Evolutionary conservation across 2,113 vertebrate species (phyloP).

Genomic region (Onychorhynchus coronatus): DNA sequence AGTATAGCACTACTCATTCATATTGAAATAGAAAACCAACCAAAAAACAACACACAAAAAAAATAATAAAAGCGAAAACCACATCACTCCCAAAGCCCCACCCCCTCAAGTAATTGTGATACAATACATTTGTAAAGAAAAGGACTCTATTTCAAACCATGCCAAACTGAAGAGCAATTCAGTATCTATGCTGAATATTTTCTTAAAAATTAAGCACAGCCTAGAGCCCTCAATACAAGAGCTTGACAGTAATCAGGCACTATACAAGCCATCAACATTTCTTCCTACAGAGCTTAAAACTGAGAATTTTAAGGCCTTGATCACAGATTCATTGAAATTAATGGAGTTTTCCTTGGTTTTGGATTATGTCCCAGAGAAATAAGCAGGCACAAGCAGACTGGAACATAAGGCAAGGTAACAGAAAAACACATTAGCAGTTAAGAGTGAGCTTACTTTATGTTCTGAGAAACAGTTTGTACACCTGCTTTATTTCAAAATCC

Average conservation of each 20-base stretch:
- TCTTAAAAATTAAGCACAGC: not conserved
- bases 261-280: not conserved
- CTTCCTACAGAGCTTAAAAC: not conserved
- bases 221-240: not conserved
- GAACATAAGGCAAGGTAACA: not conserved
- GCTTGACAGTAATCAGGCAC: not conserved
- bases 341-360: not conserved
- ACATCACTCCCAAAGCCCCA: not conserved
- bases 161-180: not conserved
- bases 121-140: not conserved
- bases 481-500: constrained; percentile 5
- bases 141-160: not conserved
- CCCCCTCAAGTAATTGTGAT: not conserved
- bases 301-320: not conserved
- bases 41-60: not conserved
- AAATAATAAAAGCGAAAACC: not conserved
- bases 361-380: not conserved
- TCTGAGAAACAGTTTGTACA: not conserved
- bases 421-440: not conserved
- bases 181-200: not conserved
- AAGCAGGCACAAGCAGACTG: not conserved
- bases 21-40: not conserved
- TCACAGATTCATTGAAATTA: not conserved
- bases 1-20: not conserved
- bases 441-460: not conserved